Conservation (phyloP, 2,113 vertebrate genomes). For the Lota lota region DNA sequence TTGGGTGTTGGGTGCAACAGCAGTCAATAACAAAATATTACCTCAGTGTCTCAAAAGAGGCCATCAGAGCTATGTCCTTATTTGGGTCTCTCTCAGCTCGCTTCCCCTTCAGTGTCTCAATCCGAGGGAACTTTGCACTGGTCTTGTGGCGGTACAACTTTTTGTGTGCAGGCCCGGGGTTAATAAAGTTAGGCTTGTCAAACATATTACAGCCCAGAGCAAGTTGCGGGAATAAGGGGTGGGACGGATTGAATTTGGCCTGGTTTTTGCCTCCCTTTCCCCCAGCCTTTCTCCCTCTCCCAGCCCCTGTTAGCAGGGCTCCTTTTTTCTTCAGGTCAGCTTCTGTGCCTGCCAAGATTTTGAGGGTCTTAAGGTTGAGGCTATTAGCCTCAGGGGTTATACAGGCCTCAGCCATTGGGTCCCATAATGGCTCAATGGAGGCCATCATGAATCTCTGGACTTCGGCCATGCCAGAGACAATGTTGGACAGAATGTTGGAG, state of each 20-base stretch:
- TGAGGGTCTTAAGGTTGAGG: conserved; percentile 97
- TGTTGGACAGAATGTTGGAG: conserved; percentile 98
- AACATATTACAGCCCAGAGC: conserved; percentile 83
- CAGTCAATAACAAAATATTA: conserved; percentile 96
- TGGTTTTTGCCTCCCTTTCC: conserved; percentile 88
- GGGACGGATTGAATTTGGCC: conserved; percentile 80
- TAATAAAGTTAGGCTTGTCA: conserved; percentile 94
- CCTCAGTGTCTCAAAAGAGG: conserved; percentile 99
- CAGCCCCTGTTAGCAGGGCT: conserved; percentile 69
- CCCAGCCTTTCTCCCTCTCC: conserved; percentile 84
- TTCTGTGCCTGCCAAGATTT: conserved; percentile 93
- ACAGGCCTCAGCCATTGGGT: conserved; percentile 85
- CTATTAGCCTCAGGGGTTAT: conserved; percentile 91
- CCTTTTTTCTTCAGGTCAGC: conserved; percentile 93
- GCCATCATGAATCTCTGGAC: conserved; percentile 99
- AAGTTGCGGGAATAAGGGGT: conserved; percentile 82
- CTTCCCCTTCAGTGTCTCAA: conserved; percentile 96
- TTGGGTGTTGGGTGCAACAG: conserved; percentile 76
- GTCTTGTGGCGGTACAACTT: conserved; percentile 99
- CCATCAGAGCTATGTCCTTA: conserved; percentile 93
- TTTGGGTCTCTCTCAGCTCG: conserved; percentile 87
- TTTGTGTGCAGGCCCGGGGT: conserved; percentile 97
- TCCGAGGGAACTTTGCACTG: conserved; percentile 92
- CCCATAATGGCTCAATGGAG: conserved; percentile 96
- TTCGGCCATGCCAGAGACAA: conserved; percentile 98